Base-by-base conservation (phyloP, 35 echinoderm and acorn worm genomes). In the Apostichopus parvimensis region DNA sequence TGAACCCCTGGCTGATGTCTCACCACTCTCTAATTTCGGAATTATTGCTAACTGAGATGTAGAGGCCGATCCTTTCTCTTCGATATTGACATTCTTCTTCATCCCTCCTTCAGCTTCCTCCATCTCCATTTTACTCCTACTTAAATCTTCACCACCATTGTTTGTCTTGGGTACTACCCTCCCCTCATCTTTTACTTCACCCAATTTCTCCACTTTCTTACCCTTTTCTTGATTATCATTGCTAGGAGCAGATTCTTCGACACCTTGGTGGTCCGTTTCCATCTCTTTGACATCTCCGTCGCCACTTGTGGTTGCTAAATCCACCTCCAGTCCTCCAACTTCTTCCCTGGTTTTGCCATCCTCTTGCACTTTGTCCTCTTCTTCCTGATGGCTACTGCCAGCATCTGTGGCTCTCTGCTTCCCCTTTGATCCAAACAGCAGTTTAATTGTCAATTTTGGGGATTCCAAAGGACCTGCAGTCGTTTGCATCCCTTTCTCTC, bases 381-480 rank as follows among this genome's bases (percentile, higher is more conserved):
- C 68, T 25, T 72, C 93, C 14, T 84, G 70, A 15, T 45, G 5
- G n/a, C 45, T 86, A 54, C 52, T 53, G 21, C 83, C 89, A 10
- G 60, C 24, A n/a, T 78, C 89, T 13, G 9, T 20, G 5, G 56
- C 14, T 55, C 53, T 91, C 54, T 78, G 53, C 15, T 59, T 91
- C n/a, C 9, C 76, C 59, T 91, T 91, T 26, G 89, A 79, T 23
- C 89, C 89, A 91, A 91, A 91, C 34, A 73, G 76, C 8, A 91
- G 54, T 59, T 91, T 91, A 25, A 91, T 91, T 18, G 59, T 91
- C 76, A 91, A 79, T 9, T 78, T 91, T 22, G 89, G 89, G 8
- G 89, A 91, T 82, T n/a, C 58, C 64, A 72, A 14, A 52, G n/a
- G 61, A 23, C 52, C 86, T 12, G 21, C 25, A 8, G 65, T 8